Percentiles rank a stretch among this genome's conserved stretches.
Conservation (phyloP, 2,113 vertebrate species). For the Chunga burmeisteri region DNA sequence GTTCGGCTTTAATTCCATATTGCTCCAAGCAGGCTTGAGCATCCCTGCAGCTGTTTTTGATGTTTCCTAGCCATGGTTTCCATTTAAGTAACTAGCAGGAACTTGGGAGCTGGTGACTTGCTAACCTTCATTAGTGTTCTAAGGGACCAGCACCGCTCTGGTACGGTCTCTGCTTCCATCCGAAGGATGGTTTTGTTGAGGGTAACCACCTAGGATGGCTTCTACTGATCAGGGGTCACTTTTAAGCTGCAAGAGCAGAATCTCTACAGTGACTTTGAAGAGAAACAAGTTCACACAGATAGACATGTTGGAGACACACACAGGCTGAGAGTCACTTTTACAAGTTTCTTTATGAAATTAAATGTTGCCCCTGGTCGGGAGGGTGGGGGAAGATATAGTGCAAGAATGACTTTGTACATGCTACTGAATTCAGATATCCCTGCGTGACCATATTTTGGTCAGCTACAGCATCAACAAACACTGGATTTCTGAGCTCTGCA, state of each 20-base stretch:
- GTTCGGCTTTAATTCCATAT: background rate
- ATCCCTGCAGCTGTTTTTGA: background rate
- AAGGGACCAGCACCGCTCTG: background rate
- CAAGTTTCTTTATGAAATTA: slow-evolving; percentile 81
- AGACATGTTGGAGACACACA: slow-evolving; percentile 39
- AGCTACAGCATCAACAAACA: slow-evolving; percentile 36
- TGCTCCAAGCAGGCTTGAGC: background rate
- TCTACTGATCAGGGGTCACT: accelerated
- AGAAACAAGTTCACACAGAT: background rate
- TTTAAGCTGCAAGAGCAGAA: background rate
- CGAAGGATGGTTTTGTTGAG: background rate
- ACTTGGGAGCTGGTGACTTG: background rate
- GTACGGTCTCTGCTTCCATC: background rate
- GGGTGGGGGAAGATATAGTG: slow-evolving; percentile 53
- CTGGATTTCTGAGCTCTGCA: background rate
- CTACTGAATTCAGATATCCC: slow-evolving; percentile 60
- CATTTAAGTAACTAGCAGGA: background rate
- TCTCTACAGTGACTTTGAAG: background rate
- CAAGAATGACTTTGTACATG: slow-evolving; percentile 72
- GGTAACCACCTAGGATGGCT: background rate
- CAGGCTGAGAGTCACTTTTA: slow-evolving; percentile 57
- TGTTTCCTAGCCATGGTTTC: background rate
- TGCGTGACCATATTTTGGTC: slow-evolving; percentile 27
- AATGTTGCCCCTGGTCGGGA: slow-evolving; percentile 58
- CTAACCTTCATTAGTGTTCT: too few relatives aligned